A percentile compares a stretch with the other conserved stretches of the same genome.
phyloP scores from a whole-genome alignment of 2,113 vertebrate genomes.

The Odocoileus hemionus region DNA sequence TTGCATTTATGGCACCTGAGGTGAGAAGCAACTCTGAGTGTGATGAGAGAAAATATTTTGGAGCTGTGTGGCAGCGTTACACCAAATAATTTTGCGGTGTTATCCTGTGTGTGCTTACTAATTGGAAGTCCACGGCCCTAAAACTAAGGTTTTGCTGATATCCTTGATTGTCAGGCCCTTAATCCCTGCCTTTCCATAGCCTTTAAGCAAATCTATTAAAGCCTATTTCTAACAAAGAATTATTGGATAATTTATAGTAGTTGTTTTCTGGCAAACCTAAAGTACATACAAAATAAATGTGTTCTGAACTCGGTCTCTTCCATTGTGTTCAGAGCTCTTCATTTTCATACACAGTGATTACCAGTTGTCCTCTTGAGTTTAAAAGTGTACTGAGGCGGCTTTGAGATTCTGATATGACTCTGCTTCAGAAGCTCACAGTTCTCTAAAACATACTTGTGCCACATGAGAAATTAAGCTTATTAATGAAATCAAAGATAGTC shows the following conservation, averaged over 20 bases:
- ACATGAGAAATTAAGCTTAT: not conserved
- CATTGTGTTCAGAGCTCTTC: not conserved
- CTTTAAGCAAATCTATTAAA: not conserved
- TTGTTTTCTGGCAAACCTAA: not conserved
- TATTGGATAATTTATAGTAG: not conserved
- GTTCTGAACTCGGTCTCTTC: not conserved
- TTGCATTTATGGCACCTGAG: conserved; percentile 95
- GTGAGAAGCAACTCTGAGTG: conserved; percentile 75
- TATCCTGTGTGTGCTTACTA: not conserved
- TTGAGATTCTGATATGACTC: not conserved
- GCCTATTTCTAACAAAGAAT: not conserved
- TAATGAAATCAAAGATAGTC: not conserved
- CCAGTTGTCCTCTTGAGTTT: not conserved
- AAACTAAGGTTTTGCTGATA: not conserved
- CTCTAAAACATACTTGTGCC: not conserved
- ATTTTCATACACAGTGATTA: not conserved
- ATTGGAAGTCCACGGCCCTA: not conserved
- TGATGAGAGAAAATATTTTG: not conserved
- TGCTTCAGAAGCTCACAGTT: not conserved
- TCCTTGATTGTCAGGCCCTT: not conserved
- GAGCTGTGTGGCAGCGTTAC: not conserved
- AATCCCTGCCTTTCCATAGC: not conserved
- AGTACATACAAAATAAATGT: not conserved
- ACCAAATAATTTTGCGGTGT: not conserved
- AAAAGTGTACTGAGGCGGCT: not conserved